Conservation (phyloP, 2,113 vertebrate genomes). For the Nibea albiflora region DNA sequence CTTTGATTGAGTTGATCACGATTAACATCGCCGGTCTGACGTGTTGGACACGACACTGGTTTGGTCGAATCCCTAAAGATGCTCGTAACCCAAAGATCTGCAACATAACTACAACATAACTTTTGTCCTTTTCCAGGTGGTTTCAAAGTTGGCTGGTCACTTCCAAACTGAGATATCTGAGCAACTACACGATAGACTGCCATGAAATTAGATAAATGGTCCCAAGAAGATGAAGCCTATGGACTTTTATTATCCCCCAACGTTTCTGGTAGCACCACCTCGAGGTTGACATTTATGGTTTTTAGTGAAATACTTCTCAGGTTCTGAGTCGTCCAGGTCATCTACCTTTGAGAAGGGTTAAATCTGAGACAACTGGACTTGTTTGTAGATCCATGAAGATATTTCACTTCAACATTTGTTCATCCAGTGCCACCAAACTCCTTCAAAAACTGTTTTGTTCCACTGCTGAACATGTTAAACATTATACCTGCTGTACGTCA, state of each 20-base stretch:
- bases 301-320: background rate
- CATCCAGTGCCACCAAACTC: too few relatives aligned
- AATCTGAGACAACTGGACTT: too few relatives aligned
- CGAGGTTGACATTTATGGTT: background rate
- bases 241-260: background rate
- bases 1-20: background rate
- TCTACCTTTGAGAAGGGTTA: too few relatives aligned
- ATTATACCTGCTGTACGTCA: background rate
- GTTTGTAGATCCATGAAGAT: too few relatives aligned
- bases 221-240: background rate
- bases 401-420: too few relatives aligned
- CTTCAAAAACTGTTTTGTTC: background rate
- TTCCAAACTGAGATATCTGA: too few relatives aligned
- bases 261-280: background rate
- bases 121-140: background rate
- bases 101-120: background rate
- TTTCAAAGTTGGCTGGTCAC: background rate
- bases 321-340: too few relatives aligned
- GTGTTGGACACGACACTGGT: background rate
- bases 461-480: background rate
- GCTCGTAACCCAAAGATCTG: background rate
- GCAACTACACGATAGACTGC: background rate
- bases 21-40: background rate
- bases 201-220: too few relatives aligned
- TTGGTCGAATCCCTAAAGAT: background rate